phyloP scores from a whole-genome alignment of 2,888 invertebrate species.

The Carcina quercana region DNA sequence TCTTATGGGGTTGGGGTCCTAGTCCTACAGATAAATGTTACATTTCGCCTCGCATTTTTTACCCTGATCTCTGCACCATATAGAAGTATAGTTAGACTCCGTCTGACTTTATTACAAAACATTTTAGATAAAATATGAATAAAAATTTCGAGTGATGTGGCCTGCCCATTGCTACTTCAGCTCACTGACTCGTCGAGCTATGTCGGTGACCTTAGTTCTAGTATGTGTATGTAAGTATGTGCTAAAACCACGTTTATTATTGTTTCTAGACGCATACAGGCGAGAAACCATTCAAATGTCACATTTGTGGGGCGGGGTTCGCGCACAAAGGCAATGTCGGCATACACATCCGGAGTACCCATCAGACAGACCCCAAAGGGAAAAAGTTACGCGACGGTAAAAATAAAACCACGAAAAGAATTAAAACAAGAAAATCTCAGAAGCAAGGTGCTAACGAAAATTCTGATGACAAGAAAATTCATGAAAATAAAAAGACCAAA shows the following conservation, averaged over 20 bases:
- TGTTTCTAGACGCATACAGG: slow-evolving; percentile 1
- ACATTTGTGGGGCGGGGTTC: not conserved
- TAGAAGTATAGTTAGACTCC: not conserved
- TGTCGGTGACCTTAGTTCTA: too few species aligned
- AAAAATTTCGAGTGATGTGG: not conserved
- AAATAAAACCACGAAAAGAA: not conserved
- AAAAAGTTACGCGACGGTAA: too few species aligned
- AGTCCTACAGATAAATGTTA: too few species aligned
- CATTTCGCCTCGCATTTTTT: too few species aligned
- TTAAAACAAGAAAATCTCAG: not conserved
- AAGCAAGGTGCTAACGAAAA: too few species aligned
- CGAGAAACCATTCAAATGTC: slow-evolving; percentile 1
- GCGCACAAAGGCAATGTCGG: not conserved
- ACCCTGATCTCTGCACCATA: too few species aligned
- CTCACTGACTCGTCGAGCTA: too few species aligned
- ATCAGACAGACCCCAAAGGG: too few species aligned
- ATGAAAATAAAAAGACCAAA: too few species aligned
- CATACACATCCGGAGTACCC: not conserved
- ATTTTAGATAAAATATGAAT: not conserved
- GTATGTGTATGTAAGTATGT: not conserved
- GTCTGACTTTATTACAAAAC: not conserved
- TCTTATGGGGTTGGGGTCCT: too few species aligned
- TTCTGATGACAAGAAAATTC: too few species aligned
- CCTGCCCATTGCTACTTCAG: not conserved
- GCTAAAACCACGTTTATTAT: not conserved